A percentile compares a stretch with the other conserved stretches of the same genome.
Evolutionary conservation across 2,888 invertebrate genomes (phyloP).

Genomic region (Trachelus iudaicus): DNA sequence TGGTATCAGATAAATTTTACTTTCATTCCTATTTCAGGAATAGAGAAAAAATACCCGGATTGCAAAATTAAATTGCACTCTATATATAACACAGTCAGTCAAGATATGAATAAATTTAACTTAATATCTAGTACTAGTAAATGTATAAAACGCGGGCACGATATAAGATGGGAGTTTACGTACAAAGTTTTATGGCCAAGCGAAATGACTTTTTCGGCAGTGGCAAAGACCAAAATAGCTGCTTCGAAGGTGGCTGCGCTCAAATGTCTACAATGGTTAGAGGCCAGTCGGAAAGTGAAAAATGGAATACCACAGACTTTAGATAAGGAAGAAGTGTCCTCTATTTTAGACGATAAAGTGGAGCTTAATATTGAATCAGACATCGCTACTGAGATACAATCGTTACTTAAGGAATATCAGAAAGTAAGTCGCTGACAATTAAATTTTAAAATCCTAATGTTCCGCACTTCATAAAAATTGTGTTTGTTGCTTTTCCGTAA

Average conservation of each 20-base stretch:
- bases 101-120: constrained; percentile 65
- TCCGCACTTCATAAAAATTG: too few relatives aligned
- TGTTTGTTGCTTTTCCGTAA: neutral
- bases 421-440: constrained; percentile 59
- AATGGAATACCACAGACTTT: constrained; percentile 69
- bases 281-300: constrained; percentile 65
- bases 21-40: too few relatives aligned
- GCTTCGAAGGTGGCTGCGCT: constrained; percentile 70
- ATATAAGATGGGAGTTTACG: constrained; percentile 63
- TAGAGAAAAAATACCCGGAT: too few relatives aligned
- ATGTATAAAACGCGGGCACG: constrained; percentile 49
- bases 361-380: constrained; percentile 58
- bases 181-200: constrained; percentile 73
- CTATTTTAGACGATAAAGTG: constrained; percentile 59
- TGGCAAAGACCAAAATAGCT: constrained; percentile 68
- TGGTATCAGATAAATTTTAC: too few relatives aligned
- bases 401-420: constrained; percentile 66
- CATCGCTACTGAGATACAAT: constrained; percentile 62
- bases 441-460: constrained; percentile 11
- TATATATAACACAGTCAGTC: constrained; percentile 63
- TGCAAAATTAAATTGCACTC: constrained; percentile 51
- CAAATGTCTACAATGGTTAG: constrained; percentile 70
- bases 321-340: constrained; percentile 59
- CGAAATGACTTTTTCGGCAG: constrained; percentile 68
- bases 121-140: constrained; percentile 24